Evolutionary conservation across 2,113 vertebrate species (phyloP).

Genomic region (Gadus macrocephalus): DNA sequence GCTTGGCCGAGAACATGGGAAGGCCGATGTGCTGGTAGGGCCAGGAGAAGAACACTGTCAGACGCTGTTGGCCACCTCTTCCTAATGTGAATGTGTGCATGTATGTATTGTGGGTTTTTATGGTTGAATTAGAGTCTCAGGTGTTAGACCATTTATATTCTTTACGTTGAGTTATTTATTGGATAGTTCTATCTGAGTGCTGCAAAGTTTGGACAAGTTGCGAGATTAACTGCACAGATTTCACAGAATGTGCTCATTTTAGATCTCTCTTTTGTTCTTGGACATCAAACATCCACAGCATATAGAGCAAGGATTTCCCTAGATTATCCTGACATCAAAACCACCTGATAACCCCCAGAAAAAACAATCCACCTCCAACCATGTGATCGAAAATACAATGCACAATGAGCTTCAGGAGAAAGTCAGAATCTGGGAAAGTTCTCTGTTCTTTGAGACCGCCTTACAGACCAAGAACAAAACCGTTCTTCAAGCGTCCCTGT

Average conservation of each 20-base stretch:
- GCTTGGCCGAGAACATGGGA: conserved; percentile 80
- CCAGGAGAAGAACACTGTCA: neutral
- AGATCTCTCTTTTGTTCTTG: too few relatives aligned
- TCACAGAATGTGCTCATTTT: too few relatives aligned
- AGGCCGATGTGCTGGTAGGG: conserved; percentile 83
- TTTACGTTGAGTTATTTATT: too few relatives aligned
- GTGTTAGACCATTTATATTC: too few relatives aligned
- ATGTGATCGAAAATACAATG: conserved; percentile 39
- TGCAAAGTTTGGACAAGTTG: too few relatives aligned
- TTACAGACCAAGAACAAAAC: conserved; percentile 3
- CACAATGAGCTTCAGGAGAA: conserved; percentile 35
- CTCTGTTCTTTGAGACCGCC: conserved; percentile 7
- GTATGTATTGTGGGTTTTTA: neutral
- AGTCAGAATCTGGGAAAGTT: conserved; percentile 24
- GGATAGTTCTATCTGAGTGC: too few relatives aligned
- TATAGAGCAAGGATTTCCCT: conserved; percentile 16
- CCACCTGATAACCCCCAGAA: neutral
- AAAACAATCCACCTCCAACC: conserved; percentile 36
- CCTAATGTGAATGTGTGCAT: neutral
- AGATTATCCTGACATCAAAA: conserved; percentile 13
- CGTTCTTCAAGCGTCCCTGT: conserved; percentile 4
- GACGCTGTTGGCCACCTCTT: neutral
- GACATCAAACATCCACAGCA: too few relatives aligned
- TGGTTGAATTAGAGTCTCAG: too few relatives aligned
- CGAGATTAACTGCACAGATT: too few relatives aligned